phyloP scores from a whole-genome alignment of 1,140 invertebrate genomes.

The Harlomillsia oculata region DNA sequence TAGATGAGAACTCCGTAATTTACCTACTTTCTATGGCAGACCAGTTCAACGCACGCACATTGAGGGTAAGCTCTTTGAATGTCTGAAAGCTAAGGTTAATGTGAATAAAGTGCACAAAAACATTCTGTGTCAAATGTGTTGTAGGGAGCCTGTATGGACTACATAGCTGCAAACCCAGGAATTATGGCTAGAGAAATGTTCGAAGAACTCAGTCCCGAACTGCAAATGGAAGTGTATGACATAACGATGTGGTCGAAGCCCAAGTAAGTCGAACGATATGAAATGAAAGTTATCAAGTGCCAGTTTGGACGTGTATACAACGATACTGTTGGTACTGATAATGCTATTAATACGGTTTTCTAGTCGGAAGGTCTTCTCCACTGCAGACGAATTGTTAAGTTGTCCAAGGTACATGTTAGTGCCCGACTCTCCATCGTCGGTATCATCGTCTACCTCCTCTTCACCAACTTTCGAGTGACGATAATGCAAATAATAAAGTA shows the following conservation, averaged over 20 bases:
- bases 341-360: slow-evolving; percentile 4
- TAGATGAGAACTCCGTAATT: slow-evolving; percentile 55
- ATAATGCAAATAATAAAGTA: background rate
- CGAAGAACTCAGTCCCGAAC: slow-evolving; percentile 50
- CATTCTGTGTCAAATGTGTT: background rate
- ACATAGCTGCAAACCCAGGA: slow-evolving; percentile 44
- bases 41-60: slow-evolving; percentile 51
- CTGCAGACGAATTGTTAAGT: slow-evolving; percentile 20
- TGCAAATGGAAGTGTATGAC: slow-evolving; percentile 52
- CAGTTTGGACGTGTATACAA: background rate
- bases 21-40: slow-evolving; percentile 57
- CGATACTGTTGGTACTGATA: background rate
- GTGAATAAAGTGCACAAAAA: too few species aligned
- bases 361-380: slow-evolving; percentile 30
- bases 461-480: slow-evolving; percentile 13
- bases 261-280: slow-evolving; percentile 25
- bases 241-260: slow-evolving; percentile 42
- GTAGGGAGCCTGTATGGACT: slow-evolving; percentile 31
- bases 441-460: slow-evolving; percentile 13
- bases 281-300: background rate
- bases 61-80: slow-evolving; percentile 50
- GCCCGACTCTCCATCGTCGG: slow-evolving; percentile 26
- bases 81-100: too few species aligned
- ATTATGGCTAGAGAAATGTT: slow-evolving; percentile 54
- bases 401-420: slow-evolving; percentile 31